Evolutionary conservation across 2,113 vertebrate species (phyloP).

Genomic region (Kryptolebias marmoratus): DNA sequence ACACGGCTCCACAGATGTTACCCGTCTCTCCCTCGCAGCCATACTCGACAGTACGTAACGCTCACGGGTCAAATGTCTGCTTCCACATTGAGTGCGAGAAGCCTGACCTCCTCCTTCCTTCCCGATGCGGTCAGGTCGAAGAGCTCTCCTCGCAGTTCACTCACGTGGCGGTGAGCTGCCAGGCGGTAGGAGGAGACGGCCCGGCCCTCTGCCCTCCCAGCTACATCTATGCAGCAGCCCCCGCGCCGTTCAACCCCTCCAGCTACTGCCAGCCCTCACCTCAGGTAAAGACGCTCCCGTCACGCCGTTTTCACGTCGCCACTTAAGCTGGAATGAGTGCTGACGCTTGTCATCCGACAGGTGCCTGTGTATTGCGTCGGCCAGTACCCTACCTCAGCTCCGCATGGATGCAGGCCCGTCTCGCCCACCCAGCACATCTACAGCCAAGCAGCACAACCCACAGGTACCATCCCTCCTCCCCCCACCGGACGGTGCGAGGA

Average conservation of each 20-base stretch:
- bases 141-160: conserved; percentile 87
- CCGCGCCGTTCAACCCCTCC: conserved; percentile 81
- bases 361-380: conserved; percentile 90
- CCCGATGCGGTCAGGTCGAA: conserved; percentile 74
- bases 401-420: conserved; percentile 86
- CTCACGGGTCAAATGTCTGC: neutral
- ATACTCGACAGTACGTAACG: conserved; percentile 85
- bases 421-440: conserved; percentile 84
- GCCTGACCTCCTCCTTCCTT: conserved; percentile 34
- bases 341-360: conserved; percentile 66
- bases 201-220: conserved; percentile 73
- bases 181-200: conserved; percentile 86
- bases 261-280: conserved; percentile 85
- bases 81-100: neutral
- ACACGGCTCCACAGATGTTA: conserved; percentile 90
- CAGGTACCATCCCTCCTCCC: conserved; percentile 81
- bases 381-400: conserved; percentile 94
- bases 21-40: conserved; percentile 87
- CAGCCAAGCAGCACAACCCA: conserved; percentile 75
- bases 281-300: conserved; percentile 78
- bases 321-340: no score
- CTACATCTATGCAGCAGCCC: conserved; percentile 75
- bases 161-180: conserved; percentile 89
- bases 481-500: conserved; percentile 81
- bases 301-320: neutral